Percentiles rank a stretch among this genome's conserved stretches.
Evolutionary conservation across 2,888 invertebrate species (phyloP).

Genomic region (Chelonus formosanus): DNA sequence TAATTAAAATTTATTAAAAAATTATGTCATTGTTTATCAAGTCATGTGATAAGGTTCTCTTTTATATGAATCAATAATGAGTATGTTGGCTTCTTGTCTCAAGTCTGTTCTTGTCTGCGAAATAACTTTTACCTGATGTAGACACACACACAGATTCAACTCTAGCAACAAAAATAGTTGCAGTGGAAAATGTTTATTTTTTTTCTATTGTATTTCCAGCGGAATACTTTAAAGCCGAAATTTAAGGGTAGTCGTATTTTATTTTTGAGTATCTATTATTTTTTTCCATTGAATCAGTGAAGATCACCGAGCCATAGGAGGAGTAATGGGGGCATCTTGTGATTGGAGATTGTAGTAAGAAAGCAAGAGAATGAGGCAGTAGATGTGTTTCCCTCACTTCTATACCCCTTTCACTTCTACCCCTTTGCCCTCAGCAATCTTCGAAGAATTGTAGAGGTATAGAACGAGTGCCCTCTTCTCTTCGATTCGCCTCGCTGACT

Average conservation of each 20-base stretch:
- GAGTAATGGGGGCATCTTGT: constrained; percentile 57
- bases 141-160: too few species aligned
- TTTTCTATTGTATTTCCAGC: too few species aligned
- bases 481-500: constrained; percentile 57
- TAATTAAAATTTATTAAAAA: too few species aligned
- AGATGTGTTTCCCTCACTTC: constrained; percentile 16
- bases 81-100: too few species aligned
- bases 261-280: constrained; percentile 31
- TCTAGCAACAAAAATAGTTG: too few species aligned
- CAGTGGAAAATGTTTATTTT: too few species aligned
- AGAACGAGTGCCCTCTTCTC: constrained; percentile 53
- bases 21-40: too few species aligned
- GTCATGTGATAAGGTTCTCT: too few species aligned
- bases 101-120: too few species aligned
- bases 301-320: constrained; percentile 44
- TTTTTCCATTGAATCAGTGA: constrained; percentile 21
- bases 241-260: neutral
- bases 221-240: too few species aligned
- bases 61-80: too few species aligned
- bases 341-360: constrained; percentile 43
- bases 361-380: constrained; percentile 37
- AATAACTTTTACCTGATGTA: too few species aligned
- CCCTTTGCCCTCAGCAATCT: constrained; percentile 6
- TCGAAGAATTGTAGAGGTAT: constrained; percentile 39
- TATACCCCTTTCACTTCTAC: constrained; percentile 9